Percentiles rank a stretch among this genome's conserved stretches.
Conservation (phyloP, 2,113 vertebrate genomes). For the Dicerorhinus sumatrensis region DNA sequence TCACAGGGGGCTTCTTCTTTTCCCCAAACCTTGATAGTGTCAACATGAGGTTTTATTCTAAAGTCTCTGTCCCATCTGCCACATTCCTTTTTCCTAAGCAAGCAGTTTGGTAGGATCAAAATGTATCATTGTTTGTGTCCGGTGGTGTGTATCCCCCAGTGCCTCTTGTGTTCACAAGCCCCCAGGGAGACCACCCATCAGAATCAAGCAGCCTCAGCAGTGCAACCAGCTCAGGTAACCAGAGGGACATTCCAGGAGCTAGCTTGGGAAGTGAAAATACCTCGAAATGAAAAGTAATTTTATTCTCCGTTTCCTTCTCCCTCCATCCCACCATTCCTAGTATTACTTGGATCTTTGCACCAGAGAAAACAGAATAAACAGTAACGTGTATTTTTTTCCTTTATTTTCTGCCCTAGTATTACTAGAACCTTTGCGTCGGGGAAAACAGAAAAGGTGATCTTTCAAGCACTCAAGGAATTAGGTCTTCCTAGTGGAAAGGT, state of each 20-base stretch:
- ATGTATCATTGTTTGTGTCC: neutral
- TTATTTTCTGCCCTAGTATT: constrained; percentile 88
- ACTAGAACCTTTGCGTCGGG: constrained; percentile 99
- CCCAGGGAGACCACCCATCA: neutral
- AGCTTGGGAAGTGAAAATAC: neutral
- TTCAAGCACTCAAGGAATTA: constrained; percentile 98
- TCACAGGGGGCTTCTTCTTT: neutral
- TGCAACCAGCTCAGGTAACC: neutral
- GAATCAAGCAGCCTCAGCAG: neutral
- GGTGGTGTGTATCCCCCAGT: neutral
- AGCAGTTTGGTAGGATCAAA: neutral
- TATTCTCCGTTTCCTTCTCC: neutral
- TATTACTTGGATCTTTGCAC: constrained; percentile 93
- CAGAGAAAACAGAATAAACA: constrained; percentile 89
- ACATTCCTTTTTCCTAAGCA: neutral
- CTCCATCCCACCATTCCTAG: constrained; percentile 69
- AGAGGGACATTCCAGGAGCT: neutral
- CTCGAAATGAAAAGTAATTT: neutral
- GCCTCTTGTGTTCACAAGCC: neutral
- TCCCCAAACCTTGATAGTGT: neutral
- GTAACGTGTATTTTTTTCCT: neutral
- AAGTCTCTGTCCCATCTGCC: neutral
- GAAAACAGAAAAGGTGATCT: constrained; percentile 99
- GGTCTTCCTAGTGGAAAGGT: constrained; percentile 99
- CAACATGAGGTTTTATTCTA: neutral